A percentile compares a stretch with the other conserved stretches of the same genome.
phyloP scores from a whole-genome alignment of 1,140 invertebrate species.

The Trichomalopsis sarcophagae region DNA sequence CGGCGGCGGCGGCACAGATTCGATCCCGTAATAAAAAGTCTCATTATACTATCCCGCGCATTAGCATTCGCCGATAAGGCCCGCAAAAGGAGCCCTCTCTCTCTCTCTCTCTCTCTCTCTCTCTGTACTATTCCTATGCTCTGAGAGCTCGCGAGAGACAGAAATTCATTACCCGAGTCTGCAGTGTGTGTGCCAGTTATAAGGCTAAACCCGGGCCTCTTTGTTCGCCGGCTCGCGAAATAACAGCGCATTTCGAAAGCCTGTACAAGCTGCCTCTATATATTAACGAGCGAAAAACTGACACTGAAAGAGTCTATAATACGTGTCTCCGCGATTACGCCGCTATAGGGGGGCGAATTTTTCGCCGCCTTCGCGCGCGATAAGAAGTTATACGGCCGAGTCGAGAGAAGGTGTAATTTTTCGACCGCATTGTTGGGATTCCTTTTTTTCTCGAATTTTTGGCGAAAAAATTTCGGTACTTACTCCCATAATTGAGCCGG shows the following conservation, averaged over 20 bases:
- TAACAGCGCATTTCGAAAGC: conserved; percentile 24
- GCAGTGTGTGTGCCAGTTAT: neutral
- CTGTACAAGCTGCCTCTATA: too few relatives aligned
- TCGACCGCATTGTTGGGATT: neutral
- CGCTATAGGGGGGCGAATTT: neutral
- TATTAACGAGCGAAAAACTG: neutral
- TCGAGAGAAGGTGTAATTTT: neutral
- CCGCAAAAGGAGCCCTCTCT: conserved; percentile 12
- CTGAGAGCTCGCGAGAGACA: conserved; percentile 20
- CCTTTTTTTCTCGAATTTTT: neutral
- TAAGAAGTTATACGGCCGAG: too few relatives aligned
- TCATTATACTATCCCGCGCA: conserved; percentile 23
- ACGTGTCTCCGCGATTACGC: too few relatives aligned
- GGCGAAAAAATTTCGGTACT: neutral
- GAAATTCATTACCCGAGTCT: conserved; percentile 31
- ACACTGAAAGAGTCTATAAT: neutral
- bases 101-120: neutral
- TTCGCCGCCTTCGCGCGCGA: neutral
- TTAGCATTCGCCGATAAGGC: conserved; percentile 42
- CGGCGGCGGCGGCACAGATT: neutral
- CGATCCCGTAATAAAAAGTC: conserved; percentile 11
- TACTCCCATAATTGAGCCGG: conserved; percentile 23
- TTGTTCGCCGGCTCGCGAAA: conserved; percentile 21
- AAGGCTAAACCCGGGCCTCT: neutral
- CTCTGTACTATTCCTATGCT: neutral